Evolutionary conservation across 53 echinoderm and acorn worm species (phyloP).

Genomic region (Apostichopus leukothele): DNA sequence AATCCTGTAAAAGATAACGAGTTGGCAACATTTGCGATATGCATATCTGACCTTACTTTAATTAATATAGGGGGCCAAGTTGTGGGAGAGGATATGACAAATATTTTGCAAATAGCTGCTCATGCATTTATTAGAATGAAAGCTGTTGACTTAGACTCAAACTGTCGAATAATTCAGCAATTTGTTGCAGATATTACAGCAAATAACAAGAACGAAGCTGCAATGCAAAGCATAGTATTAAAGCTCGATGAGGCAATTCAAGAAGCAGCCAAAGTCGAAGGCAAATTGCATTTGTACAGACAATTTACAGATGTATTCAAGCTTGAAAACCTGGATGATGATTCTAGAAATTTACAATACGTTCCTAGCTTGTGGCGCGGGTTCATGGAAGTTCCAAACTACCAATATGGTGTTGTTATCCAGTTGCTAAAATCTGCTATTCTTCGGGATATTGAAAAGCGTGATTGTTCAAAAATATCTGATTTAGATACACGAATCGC

Average conservation of each 20-base stretch:
- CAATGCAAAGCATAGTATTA: constrained; percentile 2
- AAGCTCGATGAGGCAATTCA: constrained; percentile 17
- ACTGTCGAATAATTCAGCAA: constrained; percentile 24
- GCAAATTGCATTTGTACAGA: background rate
- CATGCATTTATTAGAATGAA: constrained; percentile 36
- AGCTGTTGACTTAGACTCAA: background rate
- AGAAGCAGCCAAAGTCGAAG: constrained; percentile 13
- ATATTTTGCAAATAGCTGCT: too few relatives aligned
- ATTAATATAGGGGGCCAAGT: constrained; percentile 27
- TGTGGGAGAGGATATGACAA: constrained; percentile 36
- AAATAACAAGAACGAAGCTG: background rate
- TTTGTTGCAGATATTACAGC: constrained; percentile 11
- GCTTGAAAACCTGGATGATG: background rate
- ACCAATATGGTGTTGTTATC: background rate
- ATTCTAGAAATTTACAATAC: background rate
- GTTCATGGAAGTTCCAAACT: background rate
- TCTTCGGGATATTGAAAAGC: background rate
- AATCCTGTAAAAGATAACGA: background rate
- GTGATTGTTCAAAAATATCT: background rate
- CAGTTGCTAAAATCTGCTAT: background rate
- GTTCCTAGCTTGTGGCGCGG: constrained; percentile 20
- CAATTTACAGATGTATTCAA: constrained; percentile 27
- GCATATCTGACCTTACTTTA: constrained; percentile 15
- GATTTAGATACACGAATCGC: background rate
- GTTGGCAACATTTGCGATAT: constrained; percentile 28